Conservation (phyloP, 1,140 invertebrate genomes). For the Acromyrmex echinatior region DNA sequence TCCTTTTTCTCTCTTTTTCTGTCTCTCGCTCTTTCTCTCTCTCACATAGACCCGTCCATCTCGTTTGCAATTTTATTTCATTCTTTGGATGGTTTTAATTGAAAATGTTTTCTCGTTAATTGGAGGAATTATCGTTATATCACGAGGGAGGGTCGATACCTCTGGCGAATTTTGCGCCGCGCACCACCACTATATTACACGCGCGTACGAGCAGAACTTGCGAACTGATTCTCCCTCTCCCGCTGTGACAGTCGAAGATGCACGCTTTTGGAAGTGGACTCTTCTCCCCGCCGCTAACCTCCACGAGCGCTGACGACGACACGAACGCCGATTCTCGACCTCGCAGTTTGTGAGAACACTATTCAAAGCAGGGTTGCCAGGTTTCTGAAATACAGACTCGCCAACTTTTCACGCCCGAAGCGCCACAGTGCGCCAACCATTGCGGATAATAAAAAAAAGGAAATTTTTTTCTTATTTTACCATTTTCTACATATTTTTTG, state of each 20-base stretch:
- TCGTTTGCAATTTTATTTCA: constrained; percentile 8
- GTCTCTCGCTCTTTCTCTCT: not conserved
- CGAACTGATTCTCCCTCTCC: constrained; percentile 67
- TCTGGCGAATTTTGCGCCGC: constrained; percentile 7
- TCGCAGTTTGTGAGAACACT: too few species aligned
- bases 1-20: not conserved
- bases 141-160: not conserved
- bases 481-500: too few species aligned
- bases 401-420: too few species aligned
- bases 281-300: constrained; percentile 73
- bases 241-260: constrained; percentile 74
- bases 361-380: too few species aligned
- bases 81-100: not conserved
- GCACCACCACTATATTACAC: not conserved
- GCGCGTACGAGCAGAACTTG: constrained; percentile 51
- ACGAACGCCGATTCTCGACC: constrained; percentile 33
- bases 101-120: not conserved
- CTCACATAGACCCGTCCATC: not conserved
- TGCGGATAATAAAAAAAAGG: too few species aligned
- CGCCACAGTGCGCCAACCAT: too few species aligned
- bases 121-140: not conserved
- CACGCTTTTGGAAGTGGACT: constrained; percentile 81
- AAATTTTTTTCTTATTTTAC: too few species aligned
- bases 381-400: too few species aligned
- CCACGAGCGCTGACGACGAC: constrained; percentile 61